Base-by-base conservation (phyloP, 2,113 vertebrate genomes). In the Sciurus niger region DNA sequence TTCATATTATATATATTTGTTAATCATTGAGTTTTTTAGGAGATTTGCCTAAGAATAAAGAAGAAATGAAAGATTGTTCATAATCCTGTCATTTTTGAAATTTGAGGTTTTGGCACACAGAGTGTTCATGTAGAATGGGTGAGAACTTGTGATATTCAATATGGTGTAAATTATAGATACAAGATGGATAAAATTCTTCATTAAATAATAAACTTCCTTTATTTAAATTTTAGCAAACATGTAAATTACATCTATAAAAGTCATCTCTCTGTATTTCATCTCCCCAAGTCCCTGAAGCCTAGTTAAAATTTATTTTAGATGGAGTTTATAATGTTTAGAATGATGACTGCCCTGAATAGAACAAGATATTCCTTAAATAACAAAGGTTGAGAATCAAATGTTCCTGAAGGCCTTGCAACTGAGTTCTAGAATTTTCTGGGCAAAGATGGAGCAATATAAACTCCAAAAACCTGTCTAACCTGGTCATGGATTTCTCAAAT, bases 201-300 rank as follows among this genome's bases (percentile, higher is more conserved):
- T 80, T 87, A 91, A 95, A 51, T 53, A 63, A 22, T 94, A 79
- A 90, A 5, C 12, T 76, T 48, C 32, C 20, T n/a, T 95, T 93
- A 89, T 94, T 95, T 93, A 79, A 93, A 92, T 84, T 95, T 96
- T 92, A 96, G 79, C 55, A 89, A 96, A 72, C 48, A 72, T 95
- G 96, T 95, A 94, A 90, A 85, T 94, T 80, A 53, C 40, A 58
- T 7, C 20, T 84, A 43, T 89, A 89, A 94, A 93, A 70, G 32
- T 84, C 28, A 76, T 40, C 46, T 94, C 63, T 96, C 55, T 83
- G 17, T 84, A 87, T 96, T 96, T 96, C 72, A 93, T 95, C 63
- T 96, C 60, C 14, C 58, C 67, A 20, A 84, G 34, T 72, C 85
- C 43, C 89, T 48, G 28, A 96, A 94, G 63, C 34, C 73, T 30